These are phyloP conservation scores for Latrodectus elegans DNA, from an alignment of 2,888 invertebrate species.

Conservation along the genomic window DNA sequence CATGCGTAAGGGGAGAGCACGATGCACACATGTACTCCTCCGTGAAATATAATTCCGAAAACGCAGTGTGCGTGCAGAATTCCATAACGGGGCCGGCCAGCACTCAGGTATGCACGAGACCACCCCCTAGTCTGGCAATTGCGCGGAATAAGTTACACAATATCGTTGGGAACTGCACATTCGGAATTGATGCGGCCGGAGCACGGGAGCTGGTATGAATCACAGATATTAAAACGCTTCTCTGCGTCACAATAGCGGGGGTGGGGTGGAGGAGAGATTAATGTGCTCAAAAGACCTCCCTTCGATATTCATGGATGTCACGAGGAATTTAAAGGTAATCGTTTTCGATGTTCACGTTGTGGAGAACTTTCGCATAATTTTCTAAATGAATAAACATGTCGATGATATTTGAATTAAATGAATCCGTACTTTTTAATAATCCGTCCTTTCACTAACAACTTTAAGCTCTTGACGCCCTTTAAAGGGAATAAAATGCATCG, in stretches of 20 bases:
- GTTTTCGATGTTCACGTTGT: too few relatives aligned
- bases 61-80: constrained; percentile 55
- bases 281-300: not conserved
- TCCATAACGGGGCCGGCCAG: constrained; percentile 55
- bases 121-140: not conserved
- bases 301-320: too few relatives aligned
- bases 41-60: not conserved
- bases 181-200: constrained; percentile 27
- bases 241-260: constrained; percentile 11
- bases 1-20: constrained; percentile 29
- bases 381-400: too few relatives aligned
- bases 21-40: not conserved
- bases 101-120: constrained; percentile 35
- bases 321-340: too few relatives aligned
- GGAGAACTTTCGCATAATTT: too few relatives aligned
- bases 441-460: too few relatives aligned
- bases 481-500: too few relatives aligned
- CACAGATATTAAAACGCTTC: constrained; percentile 35
- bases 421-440: too few relatives aligned
- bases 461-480: too few relatives aligned
- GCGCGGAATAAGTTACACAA: constrained; percentile 8
- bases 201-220: constrained; percentile 40
- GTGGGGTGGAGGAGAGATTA: not conserved
- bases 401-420: too few relatives aligned
- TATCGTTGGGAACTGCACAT: constrained; percentile 52